These are phyloP conservation scores for Acanthaster planci DNA, from an alignment of 35 echinoderm and acorn worm genomes.

Conservation along the genomic window DNA sequence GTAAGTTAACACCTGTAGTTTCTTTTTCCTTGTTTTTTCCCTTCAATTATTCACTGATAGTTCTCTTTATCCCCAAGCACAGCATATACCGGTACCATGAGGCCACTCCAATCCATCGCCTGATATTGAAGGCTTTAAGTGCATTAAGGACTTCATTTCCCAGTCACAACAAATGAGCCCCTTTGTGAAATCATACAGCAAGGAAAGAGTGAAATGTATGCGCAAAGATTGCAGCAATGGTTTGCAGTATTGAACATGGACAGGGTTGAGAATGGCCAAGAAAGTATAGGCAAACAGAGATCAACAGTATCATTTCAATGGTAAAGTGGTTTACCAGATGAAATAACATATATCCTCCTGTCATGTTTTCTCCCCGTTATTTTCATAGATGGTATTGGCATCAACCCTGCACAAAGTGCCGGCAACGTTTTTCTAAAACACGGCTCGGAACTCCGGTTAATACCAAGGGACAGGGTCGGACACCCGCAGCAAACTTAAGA, in stretches of 20 bases:
- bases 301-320: too few relatives aligned
- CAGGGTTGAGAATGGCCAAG: too few relatives aligned
- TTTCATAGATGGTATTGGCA: constrained; percentile 90
- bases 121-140: background rate
- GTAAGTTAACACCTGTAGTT: constrained; percentile 48
- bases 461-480: constrained; percentile 96
- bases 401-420: constrained; percentile 95
- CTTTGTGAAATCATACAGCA: background rate
- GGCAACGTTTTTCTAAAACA: constrained; percentile 98
- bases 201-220: too few relatives aligned
- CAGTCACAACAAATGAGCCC: background rate
- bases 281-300: too few relatives aligned
- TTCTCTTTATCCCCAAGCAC: background rate
- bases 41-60: too few relatives aligned
- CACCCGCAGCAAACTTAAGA: constrained; percentile 6
- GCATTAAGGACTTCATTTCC: background rate
- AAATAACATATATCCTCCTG: background rate
- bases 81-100: background rate
- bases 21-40: too few relatives aligned
- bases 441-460: constrained; percentile 94
- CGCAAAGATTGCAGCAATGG: too few relatives aligned
- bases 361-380: constrained; percentile 9
- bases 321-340: too few relatives aligned
- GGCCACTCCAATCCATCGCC: background rate
- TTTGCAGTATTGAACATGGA: too few relatives aligned